These are phyloP conservation scores for Drosophila grimshawi DNA, from an alignment of 1,140 invertebrate genomes.

Conservation along the genomic window DNA sequence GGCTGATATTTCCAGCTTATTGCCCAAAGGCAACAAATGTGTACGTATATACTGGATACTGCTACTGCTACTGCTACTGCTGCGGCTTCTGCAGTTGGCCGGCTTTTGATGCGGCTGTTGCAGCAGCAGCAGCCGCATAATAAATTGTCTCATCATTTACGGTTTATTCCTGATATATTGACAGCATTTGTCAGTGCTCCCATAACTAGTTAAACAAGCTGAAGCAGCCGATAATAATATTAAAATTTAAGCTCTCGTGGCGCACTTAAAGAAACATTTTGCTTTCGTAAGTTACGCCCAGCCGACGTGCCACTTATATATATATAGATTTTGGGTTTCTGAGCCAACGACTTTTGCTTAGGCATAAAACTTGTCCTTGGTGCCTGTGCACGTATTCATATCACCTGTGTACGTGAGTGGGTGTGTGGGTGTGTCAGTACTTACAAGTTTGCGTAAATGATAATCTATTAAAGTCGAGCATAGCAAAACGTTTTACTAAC, in stretches of 20 bases:
- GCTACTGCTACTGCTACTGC: conserved; percentile 11
- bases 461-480: conserved; percentile 49
- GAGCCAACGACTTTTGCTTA: conserved; percentile 32
- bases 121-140: conserved; percentile 51
- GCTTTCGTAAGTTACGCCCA: conserved; percentile 8
- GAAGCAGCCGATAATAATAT: conserved; percentile 8
- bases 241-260: conserved; percentile 3
- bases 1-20: conserved; percentile 67
- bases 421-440: not conserved
- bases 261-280: conserved; percentile 40
- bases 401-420: conserved; percentile 54
- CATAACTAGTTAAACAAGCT: conserved; percentile 32
- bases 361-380: conserved; percentile 31
- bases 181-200: conserved; percentile 73
- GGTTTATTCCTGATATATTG: conserved; percentile 70
- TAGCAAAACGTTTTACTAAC: conserved; percentile 60
- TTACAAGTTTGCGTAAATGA: conserved; percentile 45
- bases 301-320: not conserved
- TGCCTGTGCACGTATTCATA: conserved; percentile 42
- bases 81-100: not conserved
- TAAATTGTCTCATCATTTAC: conserved; percentile 76
- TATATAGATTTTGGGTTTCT: conserved; percentile 3
- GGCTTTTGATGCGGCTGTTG: conserved; percentile 22
- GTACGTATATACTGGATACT: conserved; percentile 1
- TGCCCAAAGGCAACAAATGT: conserved; percentile 52